Evolutionary conservation across 2,113 vertebrate genomes (phyloP).

Genomic region (Lophura nycthemera): DNA sequence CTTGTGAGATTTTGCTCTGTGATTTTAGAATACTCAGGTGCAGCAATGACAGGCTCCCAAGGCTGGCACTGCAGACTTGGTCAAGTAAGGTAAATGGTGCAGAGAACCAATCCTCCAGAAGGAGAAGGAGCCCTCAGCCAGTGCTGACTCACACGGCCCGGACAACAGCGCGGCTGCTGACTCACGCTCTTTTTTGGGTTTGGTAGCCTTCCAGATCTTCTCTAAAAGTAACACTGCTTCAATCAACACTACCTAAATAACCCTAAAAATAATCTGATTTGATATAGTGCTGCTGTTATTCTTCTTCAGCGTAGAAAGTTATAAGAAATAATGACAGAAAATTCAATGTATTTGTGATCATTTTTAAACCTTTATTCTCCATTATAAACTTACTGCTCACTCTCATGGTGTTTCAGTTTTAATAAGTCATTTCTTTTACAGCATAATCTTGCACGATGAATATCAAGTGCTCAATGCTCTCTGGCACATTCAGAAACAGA

Average conservation of each 20-base stretch:
- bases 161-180: constrained; percentile 2
- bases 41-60: not conserved
- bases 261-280: not conserved
- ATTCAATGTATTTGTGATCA: not conserved
- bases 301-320: not conserved
- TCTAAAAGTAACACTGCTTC: not conserved
- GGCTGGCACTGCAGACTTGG: not conserved
- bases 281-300: fast-evolving
- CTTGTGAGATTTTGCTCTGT: fast-evolving
- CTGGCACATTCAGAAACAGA: fast-evolving
- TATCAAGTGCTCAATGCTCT: not conserved
- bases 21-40: not conserved
- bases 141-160: constrained; percentile 51
- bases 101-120: constrained; percentile 10
- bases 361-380: not conserved
- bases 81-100: constrained; percentile 54
- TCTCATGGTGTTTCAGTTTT: not conserved
- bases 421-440: not conserved
- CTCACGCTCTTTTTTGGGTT: not conserved
- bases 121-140: not conserved
- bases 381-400: not conserved
- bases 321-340: not conserved
- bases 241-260: not conserved
- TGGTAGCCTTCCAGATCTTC: not conserved
- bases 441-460: fast-evolving